Evolutionary conservation across 2,113 vertebrate genomes (phyloP), one percentile per base, ranked within the genome.

Genomic region (Meriones unguiculatus): DNA sequence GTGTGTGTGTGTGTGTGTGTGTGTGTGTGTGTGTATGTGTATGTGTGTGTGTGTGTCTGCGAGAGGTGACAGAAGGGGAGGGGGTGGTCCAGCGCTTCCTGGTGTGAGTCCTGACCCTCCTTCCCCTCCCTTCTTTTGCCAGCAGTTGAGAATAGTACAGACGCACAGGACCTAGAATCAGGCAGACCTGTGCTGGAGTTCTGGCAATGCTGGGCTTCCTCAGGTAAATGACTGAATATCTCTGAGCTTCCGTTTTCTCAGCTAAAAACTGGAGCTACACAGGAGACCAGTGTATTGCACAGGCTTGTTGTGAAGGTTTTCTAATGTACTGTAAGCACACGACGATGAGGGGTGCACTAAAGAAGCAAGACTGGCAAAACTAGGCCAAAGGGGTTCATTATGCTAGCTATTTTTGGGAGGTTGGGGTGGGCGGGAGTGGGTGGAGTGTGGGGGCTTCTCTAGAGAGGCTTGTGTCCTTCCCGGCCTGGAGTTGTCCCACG

Each of bases 181-280:
- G 62, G 50, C 14, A 46, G 22, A 20, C n/a, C 28, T 22, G 46
- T 50, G 20, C 72, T 73, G 7, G 6, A 88, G 81, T 65, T 65
- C 67, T 24, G 69, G 46, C 77, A 28, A 11, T 81, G 46, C 67
- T n/a, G 52, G 52, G 5, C 35, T 41, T 86, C 20, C n/a, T 35
- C 7, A 6, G 69, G 25, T 13, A 69, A 92, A n/a, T 54, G n/a
- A 65, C 15, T 2, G 28, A 25, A 52, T 46, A 30, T 69, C 50
- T 73, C 41, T 12, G 70, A 88, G 87, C 35, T 30, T 73, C 52
- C 11, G 73, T 92, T 82, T 94, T n/a, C 73, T 95, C n/a, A 50
- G 57, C 65, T 95, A 25, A 82, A 87, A 95, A 54, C 20, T 72
- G 32, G 81, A 4, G 54, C 38, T 69, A 72, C 78, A 41, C 5